These are phyloP conservation scores for Stichopus chloronotus DNA, from an alignment of 35 echinoderm and acorn worm genomes.

Conservation along the genomic window DNA sequence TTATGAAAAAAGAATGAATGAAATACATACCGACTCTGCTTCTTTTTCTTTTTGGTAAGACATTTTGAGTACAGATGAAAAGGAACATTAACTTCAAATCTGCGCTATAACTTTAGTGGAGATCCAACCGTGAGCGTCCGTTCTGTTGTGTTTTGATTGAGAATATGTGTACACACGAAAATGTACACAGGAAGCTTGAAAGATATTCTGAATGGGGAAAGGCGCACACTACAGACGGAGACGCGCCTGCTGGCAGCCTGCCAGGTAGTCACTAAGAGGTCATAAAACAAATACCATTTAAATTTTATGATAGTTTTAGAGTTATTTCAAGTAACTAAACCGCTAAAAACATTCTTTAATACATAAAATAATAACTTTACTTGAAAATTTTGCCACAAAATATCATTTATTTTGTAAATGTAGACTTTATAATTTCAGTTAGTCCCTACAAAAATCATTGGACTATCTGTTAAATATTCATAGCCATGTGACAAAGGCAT, in stretches of 20 bases:
- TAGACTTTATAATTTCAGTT: too few species aligned
- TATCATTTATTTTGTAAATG: too few species aligned
- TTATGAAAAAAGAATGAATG: not conserved
- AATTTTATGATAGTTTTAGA: too few species aligned
- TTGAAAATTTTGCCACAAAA: too few species aligned
- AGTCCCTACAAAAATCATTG: too few species aligned
- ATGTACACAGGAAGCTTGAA: not conserved
- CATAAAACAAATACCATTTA: too few species aligned
- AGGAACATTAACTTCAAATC: not conserved
- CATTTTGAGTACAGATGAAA: not conserved
- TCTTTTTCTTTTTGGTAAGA: conserved; percentile 27
- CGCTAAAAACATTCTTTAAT: too few species aligned
- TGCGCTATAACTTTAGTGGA: not conserved
- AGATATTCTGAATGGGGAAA: not conserved
- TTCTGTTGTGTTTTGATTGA: not conserved
- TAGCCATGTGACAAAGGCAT: too few species aligned
- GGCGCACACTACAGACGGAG: not conserved
- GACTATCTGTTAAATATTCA: too few species aligned
- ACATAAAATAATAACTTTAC: too few species aligned
- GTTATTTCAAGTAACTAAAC: too few species aligned
- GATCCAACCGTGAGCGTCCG: not conserved
- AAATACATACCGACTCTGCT: conserved; percentile 24
- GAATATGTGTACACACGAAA: not conserved
- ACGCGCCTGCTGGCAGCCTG: not conserved
- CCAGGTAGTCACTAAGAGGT: not conserved